Base-by-base conservation (phyloP, 2,113 vertebrate genomes). In the Lipophrys pholis region DNA sequence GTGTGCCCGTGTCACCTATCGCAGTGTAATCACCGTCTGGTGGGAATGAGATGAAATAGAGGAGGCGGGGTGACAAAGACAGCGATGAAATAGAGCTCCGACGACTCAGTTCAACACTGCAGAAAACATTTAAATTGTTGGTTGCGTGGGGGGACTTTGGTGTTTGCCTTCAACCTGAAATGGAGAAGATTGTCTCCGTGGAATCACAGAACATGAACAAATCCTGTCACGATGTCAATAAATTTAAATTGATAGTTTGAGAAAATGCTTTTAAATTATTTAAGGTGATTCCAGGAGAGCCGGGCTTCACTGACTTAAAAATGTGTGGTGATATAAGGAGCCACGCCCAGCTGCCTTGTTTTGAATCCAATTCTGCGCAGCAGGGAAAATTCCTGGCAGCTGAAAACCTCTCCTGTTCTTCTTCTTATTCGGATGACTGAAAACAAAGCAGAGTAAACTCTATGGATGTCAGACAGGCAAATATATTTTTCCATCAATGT, bases 301-400 rank as follows among this genome's bases (percentile, higher is more conserved):
- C 67, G 69, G 67, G 40, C 69, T 82, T 8, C 48, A 50, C 69
- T 36, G 62, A 30, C 80, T 70, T 62, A 70, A 69, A 82, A 66
- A 86, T 81, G 78, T 42, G 76, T 65, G 55, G 60, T 72, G 73
- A 78, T 69, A 57, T 35, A 55, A 65, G 68, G 50, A 12, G 52
- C 51, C 8, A 35, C 56, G 65, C 64, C 57, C 7, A 14, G 57
- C 41, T 55, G 82, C 64, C 68, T 85, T 88, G 82, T 90, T 92
- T 87, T 82, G 66, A 84, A 84, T 92, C 76, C 71, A 88, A 81
- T 87, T 85, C 78, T 48, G 43, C 62, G 57, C 77, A 84, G 57
- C 11, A 12, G 69, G 70, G 55, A 48, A 73, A 80, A 57, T 84
- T 83, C 53, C 82, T 74, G 74, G 51, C 73, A 79, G 83, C 41